phyloP scores from a whole-genome alignment of 2,797 vertebrate genomes.

The Enteromius mattozi region DNA sequence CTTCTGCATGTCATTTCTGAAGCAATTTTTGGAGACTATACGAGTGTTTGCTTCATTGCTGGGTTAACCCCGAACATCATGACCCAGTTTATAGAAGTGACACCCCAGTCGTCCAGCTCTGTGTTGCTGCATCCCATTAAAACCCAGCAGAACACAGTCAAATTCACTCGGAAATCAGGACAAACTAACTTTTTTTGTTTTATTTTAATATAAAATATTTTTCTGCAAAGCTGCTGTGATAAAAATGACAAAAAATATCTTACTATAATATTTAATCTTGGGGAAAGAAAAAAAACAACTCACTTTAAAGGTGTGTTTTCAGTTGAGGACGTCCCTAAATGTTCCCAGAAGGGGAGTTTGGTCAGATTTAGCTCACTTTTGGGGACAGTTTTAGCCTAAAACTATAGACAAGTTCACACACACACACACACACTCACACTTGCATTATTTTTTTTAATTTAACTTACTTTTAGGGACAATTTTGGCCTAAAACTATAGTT shows the following conservation, averaged over 20 bases:
- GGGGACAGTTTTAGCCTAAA: not conserved
- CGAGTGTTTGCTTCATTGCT: slow-evolving; percentile 17
- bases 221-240: not conserved
- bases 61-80: slow-evolving; percentile 48
- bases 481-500: not conserved
- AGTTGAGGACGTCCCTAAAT: not conserved
- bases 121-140: not conserved
- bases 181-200: not conserved
- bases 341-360: not conserved
- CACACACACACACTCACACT: too few species aligned
- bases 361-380: slow-evolving; percentile 22
- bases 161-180: not conserved
- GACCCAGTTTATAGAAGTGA: slow-evolving; percentile 42
- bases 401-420: not conserved
- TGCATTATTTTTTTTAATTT: too few species aligned
- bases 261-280: not conserved
- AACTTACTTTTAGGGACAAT: not conserved
- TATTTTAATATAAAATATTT: not conserved
- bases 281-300: too few species aligned
- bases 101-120: slow-evolving; percentile 31
- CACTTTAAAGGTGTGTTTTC: not conserved
- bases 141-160: not conserved
- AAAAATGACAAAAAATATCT: not conserved
- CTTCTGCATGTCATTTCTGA: slow-evolving; percentile 17
- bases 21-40: not conserved